Evolutionary conservation across 1,140 invertebrate genomes (phyloP), one percentile per base, ranked within the genome.

Genomic region (Fopius arisanus): DNA sequence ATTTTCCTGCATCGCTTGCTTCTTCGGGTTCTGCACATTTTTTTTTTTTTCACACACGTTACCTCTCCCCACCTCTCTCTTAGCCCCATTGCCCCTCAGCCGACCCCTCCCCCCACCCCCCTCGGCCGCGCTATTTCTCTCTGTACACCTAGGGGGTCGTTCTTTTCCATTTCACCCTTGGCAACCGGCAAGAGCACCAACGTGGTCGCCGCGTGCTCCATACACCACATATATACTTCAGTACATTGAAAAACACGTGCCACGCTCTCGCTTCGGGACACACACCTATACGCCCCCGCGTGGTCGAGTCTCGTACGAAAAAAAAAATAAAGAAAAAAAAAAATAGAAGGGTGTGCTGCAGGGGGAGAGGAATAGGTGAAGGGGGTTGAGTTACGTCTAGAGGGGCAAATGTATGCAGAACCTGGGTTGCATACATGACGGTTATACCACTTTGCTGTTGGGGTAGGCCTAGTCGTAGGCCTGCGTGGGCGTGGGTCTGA

Each of bases 401-500:
- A n/a, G 31, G 62, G 67, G 67, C 72, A 73, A 73, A 70, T 69
- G 43, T 77, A 77, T 73, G 76, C 73, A 74, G 73, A 67, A 67
- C 71, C 14, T 74, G 73, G 74, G 74, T 69, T 78, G 33, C 80
- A 76, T 77, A 70, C 78, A 79, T 82, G 80, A 77, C 74, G 78
- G 81, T 75, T 80, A 80, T 80, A 72, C 78, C 69, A 78, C 77
- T 14, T 76, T 78, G 81, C 80, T 75, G 80, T 82, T 82, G 79
- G 80, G 79, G 79, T 84, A 87, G 83, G 85, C 84, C 85, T 86
- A 87, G 79, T 9, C 12, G 80, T 79, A 73, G 73, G 75, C 78
- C 77, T 82, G 81, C 81, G 84, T 85, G 85, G 85, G 85, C 84
- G 85, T 86, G 82, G 80, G 83, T 19, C 7, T 85, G 79, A 84